Evolutionary conservation across 1,140 invertebrate genomes (phyloP).

Genomic region (Drosophila eugracilis): DNA sequence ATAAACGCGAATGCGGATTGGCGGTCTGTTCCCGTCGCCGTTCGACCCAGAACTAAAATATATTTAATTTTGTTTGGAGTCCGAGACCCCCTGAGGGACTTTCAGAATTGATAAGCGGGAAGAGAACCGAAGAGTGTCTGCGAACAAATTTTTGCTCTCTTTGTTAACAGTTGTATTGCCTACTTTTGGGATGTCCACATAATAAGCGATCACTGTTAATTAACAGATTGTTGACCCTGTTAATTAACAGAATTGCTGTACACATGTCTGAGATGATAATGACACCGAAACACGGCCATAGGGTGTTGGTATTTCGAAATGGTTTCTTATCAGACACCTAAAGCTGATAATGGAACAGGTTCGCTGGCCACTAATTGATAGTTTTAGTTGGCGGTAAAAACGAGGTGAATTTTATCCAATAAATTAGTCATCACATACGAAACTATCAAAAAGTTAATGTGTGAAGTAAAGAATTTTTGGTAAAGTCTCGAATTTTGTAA

Average conservation of each 20-base stretch:
- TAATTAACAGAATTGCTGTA: constrained; percentile 10
- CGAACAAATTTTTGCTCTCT: not conserved
- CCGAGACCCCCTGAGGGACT: constrained; percentile 36
- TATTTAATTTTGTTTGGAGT: constrained; percentile 28
- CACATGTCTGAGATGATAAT: constrained; percentile 24
- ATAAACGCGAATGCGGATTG: constrained; percentile 10
- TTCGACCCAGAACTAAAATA: constrained; percentile 40
- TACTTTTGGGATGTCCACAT: constrained; percentile 11
- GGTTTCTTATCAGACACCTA: constrained; percentile 12
- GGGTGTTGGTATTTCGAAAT: constrained; percentile 25
- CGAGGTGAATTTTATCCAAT: not conserved
- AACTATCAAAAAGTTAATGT: not conserved
- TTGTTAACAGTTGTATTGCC: not conserved
- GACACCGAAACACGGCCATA: constrained; percentile 28
- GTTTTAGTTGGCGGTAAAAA: not conserved
- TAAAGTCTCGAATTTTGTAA: too few species aligned
- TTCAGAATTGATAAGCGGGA: constrained; percentile 32
- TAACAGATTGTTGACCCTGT: constrained; percentile 9
- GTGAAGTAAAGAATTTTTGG: too few species aligned
- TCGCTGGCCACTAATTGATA: constrained; percentile 38
- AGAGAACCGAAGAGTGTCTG: constrained; percentile 5
- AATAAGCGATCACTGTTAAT: not conserved
- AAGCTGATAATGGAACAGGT: constrained; percentile 38
- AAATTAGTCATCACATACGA: constrained; percentile 7
- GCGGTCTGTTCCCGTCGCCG: constrained; percentile 12